A percentile compares a stretch with the other conserved stretches of the same genome.
Evolutionary conservation across 53 echinoderm and acorn worm genomes (phyloP).

Genomic region (Glandiceps talaboti): DNA sequence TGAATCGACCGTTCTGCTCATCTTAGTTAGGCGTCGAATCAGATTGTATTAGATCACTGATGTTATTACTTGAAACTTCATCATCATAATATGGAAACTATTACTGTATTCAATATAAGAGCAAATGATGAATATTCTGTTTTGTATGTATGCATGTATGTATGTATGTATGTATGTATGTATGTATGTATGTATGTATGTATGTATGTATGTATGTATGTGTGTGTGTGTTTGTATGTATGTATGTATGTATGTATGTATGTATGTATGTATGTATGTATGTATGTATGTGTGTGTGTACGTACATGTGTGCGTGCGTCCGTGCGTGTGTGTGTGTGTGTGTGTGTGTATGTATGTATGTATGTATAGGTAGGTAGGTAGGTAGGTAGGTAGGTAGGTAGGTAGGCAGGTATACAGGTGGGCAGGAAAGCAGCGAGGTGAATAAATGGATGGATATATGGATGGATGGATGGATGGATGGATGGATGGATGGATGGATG

Average conservation of each 20-base stretch:
- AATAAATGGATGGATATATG: background rate
- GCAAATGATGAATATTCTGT: background rate
- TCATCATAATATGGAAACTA: no score
- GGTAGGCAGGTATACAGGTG: no score
- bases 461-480: background rate
- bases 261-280: no score
- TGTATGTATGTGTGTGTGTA: background rate
- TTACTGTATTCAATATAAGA: no score
- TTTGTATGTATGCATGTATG: background rate
- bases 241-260: no score
- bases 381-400: background rate
- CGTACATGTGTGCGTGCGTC: background rate
- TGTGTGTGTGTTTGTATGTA: background rate
- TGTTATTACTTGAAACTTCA: no score
- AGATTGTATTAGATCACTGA: no score
- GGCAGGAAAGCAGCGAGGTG: background rate
- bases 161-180: background rate
- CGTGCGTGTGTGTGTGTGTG: background rate
- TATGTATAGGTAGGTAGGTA: background rate
- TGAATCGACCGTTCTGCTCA: no score
- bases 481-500: background rate
- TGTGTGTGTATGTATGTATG: background rate
- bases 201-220: background rate
- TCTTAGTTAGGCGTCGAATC: no score
- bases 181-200: background rate